Base-by-base conservation (phyloP, 2,888 invertebrate genomes). In the Salpingus planirostris region DNA sequence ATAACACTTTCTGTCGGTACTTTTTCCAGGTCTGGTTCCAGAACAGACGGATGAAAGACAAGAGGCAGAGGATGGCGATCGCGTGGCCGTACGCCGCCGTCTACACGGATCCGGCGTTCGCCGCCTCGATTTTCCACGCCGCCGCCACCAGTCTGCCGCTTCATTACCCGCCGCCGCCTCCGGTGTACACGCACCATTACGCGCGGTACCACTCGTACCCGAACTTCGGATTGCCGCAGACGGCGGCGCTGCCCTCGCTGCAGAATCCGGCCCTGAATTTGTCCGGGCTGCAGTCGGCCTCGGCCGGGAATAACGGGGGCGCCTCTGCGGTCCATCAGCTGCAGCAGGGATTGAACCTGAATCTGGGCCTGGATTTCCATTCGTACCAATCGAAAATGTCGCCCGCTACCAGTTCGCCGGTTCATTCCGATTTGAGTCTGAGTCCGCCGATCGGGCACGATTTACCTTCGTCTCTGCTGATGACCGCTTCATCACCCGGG, bases 1-100 rank as follows among this genome's bases (percentile, higher is more conserved):
- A 31, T 26, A n/a, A n/a, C n/a, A n/a, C n/a, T n/a, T n/a, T n/a
- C 18, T 10, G 25, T 29, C 29, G 22, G 26, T 36, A 13, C 28
- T 59, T 47, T 37, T 65, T 65, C 2, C 73, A 90, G 89, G 90
- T 92, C 11, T 97, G 97, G 97, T 98, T 98, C 63, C 93, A 93
- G 73, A 93, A 93, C 62, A 74, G 93, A 18, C 72, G 93, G 30
- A 93, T 93, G 92, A 93, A 97, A 60, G 96, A 97, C 69, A 97
- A 98, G 55, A 76, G 97, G 0, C 96, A 97, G 59, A 73, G 92
- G 10, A 83, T 93, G 62, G 89, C 93, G 1, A 79, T 95, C 47
- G 84, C 89, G 0, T 96, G 96, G 95, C 95, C 95, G 0, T 91
- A 92, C 65, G 84, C 88, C 0, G 87, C 90, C 0, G 90, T 95